Evolutionary conservation across 1,140 invertebrate species (phyloP).

Genomic region (Drosophila burlai): DNA sequence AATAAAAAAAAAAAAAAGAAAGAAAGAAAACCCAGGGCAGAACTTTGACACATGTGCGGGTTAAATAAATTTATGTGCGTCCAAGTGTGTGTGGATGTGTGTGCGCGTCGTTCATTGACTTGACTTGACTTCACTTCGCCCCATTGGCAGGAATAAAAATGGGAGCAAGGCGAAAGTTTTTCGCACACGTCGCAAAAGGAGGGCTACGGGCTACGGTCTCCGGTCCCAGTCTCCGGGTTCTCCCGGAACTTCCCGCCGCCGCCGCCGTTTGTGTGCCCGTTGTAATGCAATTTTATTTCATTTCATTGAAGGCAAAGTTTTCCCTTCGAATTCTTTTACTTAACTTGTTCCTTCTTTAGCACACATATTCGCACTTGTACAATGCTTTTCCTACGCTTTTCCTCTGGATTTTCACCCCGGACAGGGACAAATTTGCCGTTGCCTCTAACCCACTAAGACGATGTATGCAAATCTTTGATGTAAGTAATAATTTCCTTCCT

Average conservation of each 20-base stretch:
- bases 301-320: constrained; percentile 83
- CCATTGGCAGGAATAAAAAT: constrained; percentile 66
- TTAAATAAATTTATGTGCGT: constrained; percentile 76
- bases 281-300: constrained; percentile 84
- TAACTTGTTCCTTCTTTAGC: constrained; percentile 58
- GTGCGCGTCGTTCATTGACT: constrained; percentile 73
- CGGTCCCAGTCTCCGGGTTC: neutral
- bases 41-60: constrained; percentile 82
- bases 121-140: constrained; percentile 68
- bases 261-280: constrained; percentile 58
- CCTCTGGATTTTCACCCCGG: neutral
- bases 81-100: constrained; percentile 26
- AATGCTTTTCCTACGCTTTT: constrained; percentile 28
- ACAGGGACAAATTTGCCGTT: constrained; percentile 45
- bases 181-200: constrained; percentile 64
- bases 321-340: constrained; percentile 77
- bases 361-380: constrained; percentile 20
- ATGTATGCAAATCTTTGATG: constrained; percentile 82
- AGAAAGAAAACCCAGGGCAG: neutral
- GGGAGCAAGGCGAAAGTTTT: constrained; percentile 73
- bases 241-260: too few relatives aligned
- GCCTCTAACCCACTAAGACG: constrained; percentile 57
- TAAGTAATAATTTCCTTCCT: constrained; percentile 82
- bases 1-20: neutral
- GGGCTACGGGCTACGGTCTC: neutral